Evolutionary conservation across 2,113 vertebrate species (phyloP).

Genomic region (Salvelinus sp.): DNA sequence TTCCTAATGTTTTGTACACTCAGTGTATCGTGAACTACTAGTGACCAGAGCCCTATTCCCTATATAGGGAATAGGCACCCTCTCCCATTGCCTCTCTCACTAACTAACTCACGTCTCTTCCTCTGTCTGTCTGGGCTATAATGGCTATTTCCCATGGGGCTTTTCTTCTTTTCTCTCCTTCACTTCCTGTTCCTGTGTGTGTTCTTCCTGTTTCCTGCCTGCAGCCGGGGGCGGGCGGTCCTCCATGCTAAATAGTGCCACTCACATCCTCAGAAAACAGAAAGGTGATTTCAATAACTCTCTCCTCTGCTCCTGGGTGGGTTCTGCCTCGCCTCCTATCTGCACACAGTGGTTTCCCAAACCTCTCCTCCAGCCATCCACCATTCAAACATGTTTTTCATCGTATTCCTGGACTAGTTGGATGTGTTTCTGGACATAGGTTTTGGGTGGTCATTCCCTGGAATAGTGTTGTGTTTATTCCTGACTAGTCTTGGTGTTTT

Average conservation of each 20-base stretch:
- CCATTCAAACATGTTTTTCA: background rate
- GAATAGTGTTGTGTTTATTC: too few species aligned
- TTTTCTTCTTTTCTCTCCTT: conserved; percentile 48
- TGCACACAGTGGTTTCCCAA: background rate
- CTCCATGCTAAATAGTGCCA: conserved; percentile 97
- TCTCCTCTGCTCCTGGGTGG: conserved; percentile 23
- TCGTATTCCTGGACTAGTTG: background rate
- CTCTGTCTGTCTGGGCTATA: conserved; percentile 6
- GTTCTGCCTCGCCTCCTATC: too few species aligned
- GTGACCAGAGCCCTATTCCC: too few species aligned
- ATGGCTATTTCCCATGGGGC: conserved; percentile 19
- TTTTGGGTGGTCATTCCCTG: too few species aligned
- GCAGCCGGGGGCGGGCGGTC: conserved; percentile 93
- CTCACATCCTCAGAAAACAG: conserved; percentile 90
- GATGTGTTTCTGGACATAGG: too few species aligned
- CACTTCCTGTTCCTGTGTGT: conserved; percentile 63
- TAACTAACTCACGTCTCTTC: background rate
- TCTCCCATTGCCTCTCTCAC: conserved; percentile 24
- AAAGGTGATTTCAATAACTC: conserved; percentile 86
- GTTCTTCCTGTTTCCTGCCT: conserved; percentile 78
- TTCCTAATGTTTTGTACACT: too few species aligned
- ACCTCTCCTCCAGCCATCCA: background rate
- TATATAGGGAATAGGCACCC: too few species aligned
- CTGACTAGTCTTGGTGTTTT: too few species aligned
- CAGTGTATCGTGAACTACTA: too few species aligned